These are phyloP conservation scores for Trematomus loennbergii DNA, from an alignment of 2,113 vertebrate species.

Conservation along the genomic window DNA sequence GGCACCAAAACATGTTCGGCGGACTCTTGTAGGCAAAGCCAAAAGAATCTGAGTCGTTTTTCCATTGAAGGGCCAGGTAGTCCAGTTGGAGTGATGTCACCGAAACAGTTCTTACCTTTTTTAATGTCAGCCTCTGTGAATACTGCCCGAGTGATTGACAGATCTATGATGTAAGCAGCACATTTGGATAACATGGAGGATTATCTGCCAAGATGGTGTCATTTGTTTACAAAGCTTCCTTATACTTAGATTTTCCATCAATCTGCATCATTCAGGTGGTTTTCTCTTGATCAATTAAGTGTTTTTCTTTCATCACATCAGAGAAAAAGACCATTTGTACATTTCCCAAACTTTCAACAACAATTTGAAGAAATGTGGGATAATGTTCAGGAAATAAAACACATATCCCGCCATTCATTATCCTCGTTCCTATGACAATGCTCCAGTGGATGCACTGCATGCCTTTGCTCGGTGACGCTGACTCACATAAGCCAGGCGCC, in stretches of 20 bases:
- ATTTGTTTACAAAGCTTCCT: conserved; percentile 60
- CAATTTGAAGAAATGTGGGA: conserved; percentile 29
- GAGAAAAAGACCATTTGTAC: not conserved
- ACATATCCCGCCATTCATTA: conserved; percentile 32
- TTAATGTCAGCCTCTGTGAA: conserved; percentile 36
- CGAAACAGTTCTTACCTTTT: conserved; percentile 34
- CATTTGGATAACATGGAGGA: conserved; percentile 39
- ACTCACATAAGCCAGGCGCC: conserved; percentile 76
- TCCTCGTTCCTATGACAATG: conserved; percentile 53
- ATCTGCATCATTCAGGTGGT: conserved; percentile 33
- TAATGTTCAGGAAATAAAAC: conserved; percentile 34
- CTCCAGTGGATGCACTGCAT: conserved; percentile 36
- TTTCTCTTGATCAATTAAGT: no score
- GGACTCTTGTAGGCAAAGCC: conserved; percentile 27
- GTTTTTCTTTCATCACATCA: not conserved
- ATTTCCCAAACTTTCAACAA: conserved; percentile 31
- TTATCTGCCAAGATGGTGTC: conserved; percentile 56
- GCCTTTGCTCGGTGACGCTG: conserved; percentile 36
- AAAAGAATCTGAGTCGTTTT: conserved; percentile 44
- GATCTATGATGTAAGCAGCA: conserved; percentile 59
- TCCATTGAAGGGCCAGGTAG: conserved; percentile 35
- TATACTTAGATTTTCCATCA: conserved; percentile 44
- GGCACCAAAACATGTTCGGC: conserved; percentile 28
- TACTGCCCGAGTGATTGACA: conserved; percentile 58
- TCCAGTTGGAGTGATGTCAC: conserved; percentile 62